Base-by-base conservation (phyloP, 2,113 vertebrate species). In the Chaenocephalus aceratus region DNA sequence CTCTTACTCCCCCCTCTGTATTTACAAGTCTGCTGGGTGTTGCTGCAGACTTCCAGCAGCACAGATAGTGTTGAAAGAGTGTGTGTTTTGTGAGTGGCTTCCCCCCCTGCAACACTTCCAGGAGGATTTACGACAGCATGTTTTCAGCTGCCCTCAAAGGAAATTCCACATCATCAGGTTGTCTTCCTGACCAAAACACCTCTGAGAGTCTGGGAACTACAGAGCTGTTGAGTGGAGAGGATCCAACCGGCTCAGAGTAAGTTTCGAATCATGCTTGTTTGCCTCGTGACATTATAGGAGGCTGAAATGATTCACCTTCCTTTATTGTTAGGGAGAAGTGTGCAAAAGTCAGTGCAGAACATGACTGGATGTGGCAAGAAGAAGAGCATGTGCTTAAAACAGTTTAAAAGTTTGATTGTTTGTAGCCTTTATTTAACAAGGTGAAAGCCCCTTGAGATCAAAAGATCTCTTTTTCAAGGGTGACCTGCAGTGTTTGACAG, bases 1-100 rank as follows among this genome's bases (percentile, higher is more conserved):
- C 86, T 71, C 69, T 62, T 5, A 23, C 80, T 73, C 76, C 83
- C 74, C 62, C 70, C 78, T 46, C 12, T 82, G 67, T 92, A 88
- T 92, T 92, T 91, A 92, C 90, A 93, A 92, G 86, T 88, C 86
- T 88, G 67, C 83, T 84, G 86, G 82, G 89, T 89, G 85, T 91
- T 81, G 82, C 84, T 87, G 82, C 88, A 87, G 77, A 92, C 79
- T 82, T 82, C 73, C 85, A 88, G 84, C 85, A 76, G 79, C 74
- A 26, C 67, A 79, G 73, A 89, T 30, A 89, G 72, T 82, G 59
- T 87, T 65, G 26, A 67, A 66, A 59, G 41, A 46, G 51, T 60
- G 60, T 73, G 79, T 81, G 75, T 83, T 59, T 81, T 62, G 73
- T 77, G 80, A 34, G 36, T 75, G 79, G 48, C 79, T 69, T 26